A percentile compares a stretch with the other conserved stretches of the same genome.
These are phyloP conservation scores for Exocentrus adspersus DNA, from an alignment of 2,888 invertebrate genomes.

Conservation along the genomic window DNA sequence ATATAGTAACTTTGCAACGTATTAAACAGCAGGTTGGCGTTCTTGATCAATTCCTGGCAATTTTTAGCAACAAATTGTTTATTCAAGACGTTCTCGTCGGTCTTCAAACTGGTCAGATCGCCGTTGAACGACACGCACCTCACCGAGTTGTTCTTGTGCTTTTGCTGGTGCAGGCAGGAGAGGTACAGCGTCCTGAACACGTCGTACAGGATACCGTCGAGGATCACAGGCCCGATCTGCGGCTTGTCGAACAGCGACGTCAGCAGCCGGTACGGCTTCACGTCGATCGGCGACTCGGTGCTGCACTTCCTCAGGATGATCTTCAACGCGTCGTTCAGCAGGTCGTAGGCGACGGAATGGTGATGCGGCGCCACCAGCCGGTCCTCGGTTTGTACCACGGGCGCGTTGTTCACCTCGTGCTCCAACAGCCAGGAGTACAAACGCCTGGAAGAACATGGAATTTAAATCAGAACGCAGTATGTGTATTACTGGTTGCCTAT, in stretches of 20 bases:
- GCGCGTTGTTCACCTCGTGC: conserved; percentile 66
- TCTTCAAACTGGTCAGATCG: conserved; percentile 59
- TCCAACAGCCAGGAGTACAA: conserved; percentile 88
- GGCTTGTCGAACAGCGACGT: conserved; percentile 87
- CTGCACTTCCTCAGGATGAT: conserved; percentile 69
- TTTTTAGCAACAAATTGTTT: conserved; percentile 62
- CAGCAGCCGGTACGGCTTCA: conserved; percentile 80
- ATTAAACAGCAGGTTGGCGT: conserved; percentile 84
- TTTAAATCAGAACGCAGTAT: neutral
- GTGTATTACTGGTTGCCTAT: too few relatives aligned
- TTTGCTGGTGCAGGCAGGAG: conserved; percentile 65
- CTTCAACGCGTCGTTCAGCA: conserved; percentile 73
- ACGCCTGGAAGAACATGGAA: conserved; percentile 66
- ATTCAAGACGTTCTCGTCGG: conserved; percentile 52
- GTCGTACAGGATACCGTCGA: conserved; percentile 81
- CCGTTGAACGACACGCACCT: conserved; percentile 62
- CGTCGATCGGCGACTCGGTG: conserved; percentile 67
- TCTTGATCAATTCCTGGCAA: conserved; percentile 79
- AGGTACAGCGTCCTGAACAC: conserved; percentile 75
- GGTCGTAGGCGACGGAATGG: conserved; percentile 66
- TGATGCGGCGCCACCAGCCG: conserved; percentile 41
- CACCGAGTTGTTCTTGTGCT: conserved; percentile 54
- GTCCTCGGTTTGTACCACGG: conserved; percentile 41
- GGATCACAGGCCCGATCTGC: conserved; percentile 82
- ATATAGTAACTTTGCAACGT: conserved; percentile 87